A percentile compares a stretch with the other conserved stretches of the same genome.
Evolutionary conservation across 2,888 invertebrate genomes (phyloP).

Genomic region (Hipparchia semele): DNA sequence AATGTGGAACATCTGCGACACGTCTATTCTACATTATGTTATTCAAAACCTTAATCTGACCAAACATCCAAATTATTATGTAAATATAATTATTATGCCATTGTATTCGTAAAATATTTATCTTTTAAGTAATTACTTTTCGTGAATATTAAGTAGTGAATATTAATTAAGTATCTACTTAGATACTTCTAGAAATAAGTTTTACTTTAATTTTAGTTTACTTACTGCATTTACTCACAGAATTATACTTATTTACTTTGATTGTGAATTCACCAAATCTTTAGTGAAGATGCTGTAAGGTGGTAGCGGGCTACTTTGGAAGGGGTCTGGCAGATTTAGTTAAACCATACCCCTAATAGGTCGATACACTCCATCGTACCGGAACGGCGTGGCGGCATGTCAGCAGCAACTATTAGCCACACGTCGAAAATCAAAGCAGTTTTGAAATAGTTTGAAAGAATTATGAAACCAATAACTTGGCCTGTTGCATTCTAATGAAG

Average conservation of each 20-base stretch:
- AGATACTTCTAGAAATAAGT: too few species aligned
- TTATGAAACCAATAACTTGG: neutral
- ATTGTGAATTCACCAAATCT: neutral
- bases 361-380: too few species aligned
- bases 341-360: too few species aligned
- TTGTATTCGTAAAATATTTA: constrained; percentile 12
- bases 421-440: neutral
- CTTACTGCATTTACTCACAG: too few species aligned
- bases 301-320: too few species aligned
- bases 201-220: too few species aligned
- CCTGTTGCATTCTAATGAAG: constrained; percentile 5
- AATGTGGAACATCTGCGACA: neutral
- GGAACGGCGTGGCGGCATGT: too few species aligned
- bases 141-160: neutral
- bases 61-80: neutral
- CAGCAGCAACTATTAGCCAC: too few species aligned
- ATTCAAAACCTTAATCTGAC: neutral
- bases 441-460: neutral
- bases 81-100: neutral
- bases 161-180: too few species aligned
- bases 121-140: neutral
- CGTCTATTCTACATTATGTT: neutral
- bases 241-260: too few species aligned
- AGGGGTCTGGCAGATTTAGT: too few species aligned
- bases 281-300: too few species aligned